Base-by-base conservation (phyloP, 92 coral and sea anemone genomes). In the Siderastrea radians region DNA sequence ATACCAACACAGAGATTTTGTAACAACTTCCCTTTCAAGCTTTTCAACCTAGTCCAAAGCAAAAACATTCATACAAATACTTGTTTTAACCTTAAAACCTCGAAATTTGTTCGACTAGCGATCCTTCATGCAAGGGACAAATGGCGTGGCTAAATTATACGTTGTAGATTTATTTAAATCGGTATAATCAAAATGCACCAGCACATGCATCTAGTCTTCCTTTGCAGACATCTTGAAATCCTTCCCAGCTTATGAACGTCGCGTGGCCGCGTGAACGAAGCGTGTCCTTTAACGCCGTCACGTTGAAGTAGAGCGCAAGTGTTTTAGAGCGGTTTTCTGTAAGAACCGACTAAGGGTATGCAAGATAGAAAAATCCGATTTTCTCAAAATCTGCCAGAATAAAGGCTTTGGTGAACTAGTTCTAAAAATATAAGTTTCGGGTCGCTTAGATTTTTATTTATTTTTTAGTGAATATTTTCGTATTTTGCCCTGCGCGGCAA, bases 1-100 rank as follows among this genome's bases (percentile, higher is more conserved):
- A 72, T 72, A 15, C 59, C 77, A 72, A 72, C 77, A 72, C 77
- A 72, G 77, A 48, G 49, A 44, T 8, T 2, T 51, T 15, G 1
- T 46, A 19, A 72, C 57, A 1, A 48, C 57, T 72, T 72, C 59
- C 14, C 49, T 16, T 72, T 49, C 77, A 72, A 72, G 13, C 13
- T 26, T 72, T 58, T 48, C 57, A 72, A 72, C 59, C 17, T 57
- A 72, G 14, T 51, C 45, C 5, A 72, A 14, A 14, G 38, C 46
- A 51, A n/a, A 6, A 6, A 16, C 77, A n/a, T 67, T 44, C 47
- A 72, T 44, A 19, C 77, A 72, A 51, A 72, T 72, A 9, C 9
- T 13, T 7, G 7, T 72, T 49, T 14, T 44, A 49, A 72, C 19
- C 45, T 10, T 48, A 26, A 68, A 2, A 11, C 50, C 74, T 13